Conservation (phyloP, 2,113 vertebrate species). For the Microtus pennsylvanicus region DNA sequence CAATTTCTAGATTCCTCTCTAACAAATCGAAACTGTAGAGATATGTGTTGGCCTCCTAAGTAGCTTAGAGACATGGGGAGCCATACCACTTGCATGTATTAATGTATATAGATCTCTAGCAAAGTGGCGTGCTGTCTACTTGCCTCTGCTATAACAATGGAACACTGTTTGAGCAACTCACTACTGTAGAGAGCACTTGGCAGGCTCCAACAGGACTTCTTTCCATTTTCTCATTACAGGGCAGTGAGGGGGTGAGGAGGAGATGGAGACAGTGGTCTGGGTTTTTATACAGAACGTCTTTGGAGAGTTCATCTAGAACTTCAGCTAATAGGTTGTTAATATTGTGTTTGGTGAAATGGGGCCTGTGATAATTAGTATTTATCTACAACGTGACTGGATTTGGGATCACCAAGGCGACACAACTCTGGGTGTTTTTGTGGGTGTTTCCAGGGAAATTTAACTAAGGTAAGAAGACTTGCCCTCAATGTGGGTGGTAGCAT, state of each 20-base stretch:
- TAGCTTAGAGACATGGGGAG: neutral
- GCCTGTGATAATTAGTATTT: neutral
- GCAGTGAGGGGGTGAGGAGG: neutral
- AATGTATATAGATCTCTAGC: neutral
- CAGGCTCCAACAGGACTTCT: neutral
- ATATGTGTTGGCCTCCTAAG: accelerated
- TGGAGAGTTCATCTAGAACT: neutral
- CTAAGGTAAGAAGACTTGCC: neutral
- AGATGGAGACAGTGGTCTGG: neutral
- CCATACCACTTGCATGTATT: too few relatives aligned
- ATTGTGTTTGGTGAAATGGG: neutral
- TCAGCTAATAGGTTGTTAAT: neutral
- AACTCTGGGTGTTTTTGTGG: neutral
- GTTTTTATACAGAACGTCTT: neutral
- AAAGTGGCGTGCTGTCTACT: neutral
- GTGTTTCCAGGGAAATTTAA: neutral
- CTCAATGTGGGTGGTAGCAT: neutral
- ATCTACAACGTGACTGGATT: neutral
- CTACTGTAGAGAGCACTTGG: neutral
- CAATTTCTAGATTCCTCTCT: neutral
- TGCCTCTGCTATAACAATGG: neutral
- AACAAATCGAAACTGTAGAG: neutral
- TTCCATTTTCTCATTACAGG: neutral
- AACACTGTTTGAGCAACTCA: neutral
- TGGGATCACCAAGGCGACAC: neutral